These are phyloP conservation scores for Conomelus anceps DNA, from an alignment of 2,888 invertebrate species.

Conservation along the genomic window DNA sequence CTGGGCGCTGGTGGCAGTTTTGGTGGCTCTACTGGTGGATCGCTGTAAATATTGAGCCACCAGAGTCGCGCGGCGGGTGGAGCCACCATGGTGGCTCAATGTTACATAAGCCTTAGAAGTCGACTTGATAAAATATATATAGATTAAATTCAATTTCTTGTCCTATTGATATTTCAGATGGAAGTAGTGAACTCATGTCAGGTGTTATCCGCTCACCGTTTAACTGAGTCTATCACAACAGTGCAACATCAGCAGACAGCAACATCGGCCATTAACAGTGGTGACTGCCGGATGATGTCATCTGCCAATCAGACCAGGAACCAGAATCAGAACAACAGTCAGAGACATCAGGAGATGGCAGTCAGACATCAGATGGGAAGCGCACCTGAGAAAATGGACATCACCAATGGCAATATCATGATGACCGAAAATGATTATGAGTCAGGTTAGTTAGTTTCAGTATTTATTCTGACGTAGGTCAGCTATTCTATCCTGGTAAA, in stretches of 20 bases:
- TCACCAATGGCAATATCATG: slow-evolving; percentile 16
- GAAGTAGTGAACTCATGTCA: slow-evolving; percentile 25
- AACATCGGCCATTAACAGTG: neutral
- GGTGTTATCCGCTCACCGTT: slow-evolving; percentile 17
- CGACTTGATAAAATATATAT: neutral
- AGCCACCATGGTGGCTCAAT: too few relatives aligned
- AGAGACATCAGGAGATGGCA: neutral
- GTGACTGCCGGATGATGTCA: neutral
- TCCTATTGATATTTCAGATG: slow-evolving; percentile 17
- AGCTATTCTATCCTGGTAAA: too few relatives aligned
- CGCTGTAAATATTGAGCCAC: too few relatives aligned
- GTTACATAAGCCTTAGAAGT: too few relatives aligned
- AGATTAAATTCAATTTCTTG: neutral
- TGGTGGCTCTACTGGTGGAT: too few relatives aligned
- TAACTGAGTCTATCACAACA: neutral
- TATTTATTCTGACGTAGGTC: too few relatives aligned
- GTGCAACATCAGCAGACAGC: neutral
- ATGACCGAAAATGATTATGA: neutral
- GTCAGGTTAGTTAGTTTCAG: neutral
- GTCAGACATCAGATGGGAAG: slow-evolving; percentile 43
- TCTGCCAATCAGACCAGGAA: slow-evolving; percentile 10
- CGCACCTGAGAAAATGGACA: slow-evolving; percentile 35
- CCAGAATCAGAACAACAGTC: neutral
- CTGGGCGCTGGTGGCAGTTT: too few relatives aligned
- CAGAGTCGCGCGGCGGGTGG: too few relatives aligned